Evolutionary conservation across 2,888 invertebrate genomes (phyloP), one percentile per base, ranked within the genome.

Genomic region (Chymomyza fuscimana): DNA sequence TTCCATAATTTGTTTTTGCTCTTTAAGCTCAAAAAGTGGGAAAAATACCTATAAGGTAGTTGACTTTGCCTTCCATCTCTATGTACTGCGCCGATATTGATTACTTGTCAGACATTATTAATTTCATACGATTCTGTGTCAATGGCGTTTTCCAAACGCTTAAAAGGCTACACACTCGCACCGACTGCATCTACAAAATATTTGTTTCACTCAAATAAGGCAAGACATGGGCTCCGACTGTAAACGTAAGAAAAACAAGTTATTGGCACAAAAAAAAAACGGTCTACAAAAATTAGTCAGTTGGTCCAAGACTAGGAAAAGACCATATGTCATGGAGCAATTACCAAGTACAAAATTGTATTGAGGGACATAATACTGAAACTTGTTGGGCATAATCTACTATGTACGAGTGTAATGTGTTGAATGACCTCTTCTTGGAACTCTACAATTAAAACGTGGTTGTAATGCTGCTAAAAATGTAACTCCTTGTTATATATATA

Each of bases 71-170:
- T 4, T 25, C 32, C 5, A 32, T 7, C 32, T 32, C 32, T 32
- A 32, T 7, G 32, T 32, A 32, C 1, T 7, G 32, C 32, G 32
- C 32, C 32, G 7, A 32, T 32, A 32, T 32, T 9, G 32, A 32
- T 32, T 32, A 32, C 32, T 32, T 7, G 32, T 32, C 32, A 32
- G 32, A 32, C 1, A 65, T 70, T 29, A 61, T 29, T 12, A 54
- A 62, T 54, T 67, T 62, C 64, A 52, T 60, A 54, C 40, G 52
- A 63, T 73, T 72, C 46, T 69, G 65, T 81, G 79, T 81, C 81
- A 83, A 76, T 79, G 69, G 63, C 66, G 46, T 54, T 7, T 56
- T 19, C 54, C 15, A 16, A 15, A 0, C 9, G 19, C 51, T n/a
- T 16, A n/a, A 29, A 65, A 25, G 61, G 64, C 46, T 29, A 32